Evolutionary conservation across 2,113 vertebrate species (phyloP).

Genomic region (Paraplagusia blochii): DNA sequence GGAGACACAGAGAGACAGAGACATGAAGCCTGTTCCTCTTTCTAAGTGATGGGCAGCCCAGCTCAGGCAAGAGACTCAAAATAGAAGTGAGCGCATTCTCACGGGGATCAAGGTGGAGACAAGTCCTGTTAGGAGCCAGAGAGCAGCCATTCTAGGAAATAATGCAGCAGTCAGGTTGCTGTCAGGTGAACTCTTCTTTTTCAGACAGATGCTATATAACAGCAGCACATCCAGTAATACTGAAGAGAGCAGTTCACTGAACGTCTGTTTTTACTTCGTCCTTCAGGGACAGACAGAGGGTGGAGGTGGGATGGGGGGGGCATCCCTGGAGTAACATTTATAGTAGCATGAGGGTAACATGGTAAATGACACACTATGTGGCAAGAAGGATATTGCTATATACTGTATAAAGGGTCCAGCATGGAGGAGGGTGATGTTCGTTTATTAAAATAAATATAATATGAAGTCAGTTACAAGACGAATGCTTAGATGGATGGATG

Average conservation of each 20-base stretch:
- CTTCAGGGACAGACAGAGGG: too few species aligned
- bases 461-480: too few species aligned
- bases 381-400: too few species aligned
- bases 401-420: too few species aligned
- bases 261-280: too few species aligned
- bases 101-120: slow-evolving; percentile 56
- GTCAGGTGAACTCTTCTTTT: slow-evolving; percentile 26
- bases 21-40: slow-evolving; percentile 15
- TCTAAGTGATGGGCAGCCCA: slow-evolving; percentile 43
- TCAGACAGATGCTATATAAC: slow-evolving; percentile 2
- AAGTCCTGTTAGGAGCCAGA: slow-evolving; percentile 46
- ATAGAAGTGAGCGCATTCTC: slow-evolving; percentile 63
- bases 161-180: slow-evolving; percentile 34
- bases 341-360: too few species aligned
- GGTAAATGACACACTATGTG: too few species aligned
- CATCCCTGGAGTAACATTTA: too few species aligned
- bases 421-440: too few species aligned
- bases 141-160: slow-evolving; percentile 35
- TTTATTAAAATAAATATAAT: too few species aligned
- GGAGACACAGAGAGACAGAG: not conserved
- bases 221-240: not conserved
- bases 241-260: not conserved
- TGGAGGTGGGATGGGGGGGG: too few species aligned
- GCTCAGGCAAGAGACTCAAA: slow-evolving; percentile 57
- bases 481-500: too few species aligned